A percentile compares a stretch with the other conserved stretches of the same genome.
Conservation (phyloP, 2,113 vertebrate species). For the Entomyzon cyanotis region DNA sequence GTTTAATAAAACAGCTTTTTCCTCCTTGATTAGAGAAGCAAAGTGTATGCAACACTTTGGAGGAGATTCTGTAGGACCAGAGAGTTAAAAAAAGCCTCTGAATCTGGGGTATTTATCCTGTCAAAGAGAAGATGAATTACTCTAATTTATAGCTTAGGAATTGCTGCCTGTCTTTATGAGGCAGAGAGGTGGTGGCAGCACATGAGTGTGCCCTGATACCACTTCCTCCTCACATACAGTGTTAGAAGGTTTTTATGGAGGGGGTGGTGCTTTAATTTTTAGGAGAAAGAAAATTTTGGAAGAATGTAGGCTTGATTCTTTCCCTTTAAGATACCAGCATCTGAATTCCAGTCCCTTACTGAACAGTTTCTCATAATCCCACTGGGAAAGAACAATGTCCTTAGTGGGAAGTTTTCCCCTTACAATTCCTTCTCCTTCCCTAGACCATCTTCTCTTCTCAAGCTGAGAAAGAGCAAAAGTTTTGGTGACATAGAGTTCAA, state of each 20-base stretch:
- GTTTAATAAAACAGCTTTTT: background rate
- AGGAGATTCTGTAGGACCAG: background rate
- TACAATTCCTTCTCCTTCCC: background rate
- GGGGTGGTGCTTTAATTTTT: background rate
- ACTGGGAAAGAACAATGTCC: background rate
- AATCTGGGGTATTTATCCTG: background rate
- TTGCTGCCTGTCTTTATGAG: background rate
- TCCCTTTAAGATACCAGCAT: background rate
- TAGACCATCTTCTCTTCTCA: background rate
- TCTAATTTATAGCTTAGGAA: background rate
- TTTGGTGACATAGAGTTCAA: background rate
- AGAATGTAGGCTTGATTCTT: background rate
- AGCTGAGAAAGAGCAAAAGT: background rate
- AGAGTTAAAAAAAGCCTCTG: background rate
- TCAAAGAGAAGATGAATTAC: background rate
- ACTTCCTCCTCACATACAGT: background rate
- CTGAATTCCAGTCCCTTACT: background rate
- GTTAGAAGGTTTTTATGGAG: background rate
- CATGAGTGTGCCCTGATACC: background rate
- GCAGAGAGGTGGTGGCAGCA: background rate
- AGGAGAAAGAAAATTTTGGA: background rate
- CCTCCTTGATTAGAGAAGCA: background rate
- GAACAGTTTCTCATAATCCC: background rate
- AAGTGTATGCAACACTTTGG: background rate
- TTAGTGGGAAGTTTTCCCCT: background rate